Base-by-base conservation (phyloP, 2,888 invertebrate species). In the Atrina japonica region DNA sequence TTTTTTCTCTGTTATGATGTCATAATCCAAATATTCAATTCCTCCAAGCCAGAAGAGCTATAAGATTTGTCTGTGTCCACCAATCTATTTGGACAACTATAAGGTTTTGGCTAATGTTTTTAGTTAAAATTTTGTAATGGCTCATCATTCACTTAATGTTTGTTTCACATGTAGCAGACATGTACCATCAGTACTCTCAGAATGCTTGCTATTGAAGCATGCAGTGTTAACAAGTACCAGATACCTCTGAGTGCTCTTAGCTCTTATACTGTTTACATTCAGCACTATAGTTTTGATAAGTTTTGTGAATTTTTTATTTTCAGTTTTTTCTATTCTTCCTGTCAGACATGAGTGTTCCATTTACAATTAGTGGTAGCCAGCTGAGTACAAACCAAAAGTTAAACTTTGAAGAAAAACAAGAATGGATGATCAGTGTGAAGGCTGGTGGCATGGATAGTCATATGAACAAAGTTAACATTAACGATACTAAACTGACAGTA, bases 341-440 rank as follows among this genome's bases (percentile, higher is more conserved):
- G 21, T 3, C 43, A 29, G 52, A 35, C 21, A 18, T 9, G 30
- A n/a, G 40, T 61, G 7, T 29, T 1, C 64, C 58, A 16, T 68
- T 77, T 18, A 43, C 47, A 6, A 56, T 74, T 9, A 63, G 66
- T 25, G 75, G 63, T n/a, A 43, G 23, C 14, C n/a, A n/a, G 9
- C 49, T 82, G 56, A 41, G 50, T 7, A 64, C 76, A 23, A 68
- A 25, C 14, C 23, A 53, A 47, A 29, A 74, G 2, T 45, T 83
- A 3, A 71, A 81, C 53, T 83, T 70, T 73, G 83, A 83, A 61
- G 40, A 9, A 0, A 21, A 45, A 6, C 58, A 75, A 11, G 50
- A 41, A 11, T 29, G 68, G 40, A 30, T 50, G 16, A 60, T 78
- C 1, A 50, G 45, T 27, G 65, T 83, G 3, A 52, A 50, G 25